Evolutionary conservation across 2,113 vertebrate species (phyloP).

Genomic region (Burhinus bistriatus): DNA sequence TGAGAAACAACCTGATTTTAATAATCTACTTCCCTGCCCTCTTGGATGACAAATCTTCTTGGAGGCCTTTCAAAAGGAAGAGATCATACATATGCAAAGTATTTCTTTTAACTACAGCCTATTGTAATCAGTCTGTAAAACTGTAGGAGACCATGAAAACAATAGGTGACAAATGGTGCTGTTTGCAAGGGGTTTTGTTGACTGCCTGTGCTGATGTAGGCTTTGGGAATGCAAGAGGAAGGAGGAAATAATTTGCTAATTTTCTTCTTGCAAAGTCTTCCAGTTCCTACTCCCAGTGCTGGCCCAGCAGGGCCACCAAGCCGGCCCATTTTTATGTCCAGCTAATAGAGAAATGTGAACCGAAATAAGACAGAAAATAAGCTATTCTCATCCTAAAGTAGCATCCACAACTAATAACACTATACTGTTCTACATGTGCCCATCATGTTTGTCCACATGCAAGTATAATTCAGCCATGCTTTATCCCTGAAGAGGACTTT

Average conservation of each 20-base stretch:
- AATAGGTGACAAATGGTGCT: constrained; percentile 25
- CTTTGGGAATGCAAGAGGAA: not conserved
- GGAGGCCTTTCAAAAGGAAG: not conserved
- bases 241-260: not conserved
- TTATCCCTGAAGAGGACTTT: not conserved
- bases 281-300: not conserved
- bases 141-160: not conserved
- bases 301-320: not conserved
- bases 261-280: not conserved
- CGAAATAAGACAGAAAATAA: not conserved
- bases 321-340: not conserved
- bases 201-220: not conserved
- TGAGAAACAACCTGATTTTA: not conserved
- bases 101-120: not conserved
- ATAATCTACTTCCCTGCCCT: not conserved
- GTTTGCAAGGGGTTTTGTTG: not conserved
- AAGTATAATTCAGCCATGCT: not conserved
- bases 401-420: not conserved
- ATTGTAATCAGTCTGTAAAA: not conserved
- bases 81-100: constrained; percentile 5
- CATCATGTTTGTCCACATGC: not conserved
- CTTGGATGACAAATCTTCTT: not conserved
- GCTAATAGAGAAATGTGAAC: not conserved
- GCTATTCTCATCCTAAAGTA: not conserved
- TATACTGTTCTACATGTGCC: not conserved